Conservation (phyloP, 2,113 vertebrate species). For the Pelvicachromis taeniatus region DNA sequence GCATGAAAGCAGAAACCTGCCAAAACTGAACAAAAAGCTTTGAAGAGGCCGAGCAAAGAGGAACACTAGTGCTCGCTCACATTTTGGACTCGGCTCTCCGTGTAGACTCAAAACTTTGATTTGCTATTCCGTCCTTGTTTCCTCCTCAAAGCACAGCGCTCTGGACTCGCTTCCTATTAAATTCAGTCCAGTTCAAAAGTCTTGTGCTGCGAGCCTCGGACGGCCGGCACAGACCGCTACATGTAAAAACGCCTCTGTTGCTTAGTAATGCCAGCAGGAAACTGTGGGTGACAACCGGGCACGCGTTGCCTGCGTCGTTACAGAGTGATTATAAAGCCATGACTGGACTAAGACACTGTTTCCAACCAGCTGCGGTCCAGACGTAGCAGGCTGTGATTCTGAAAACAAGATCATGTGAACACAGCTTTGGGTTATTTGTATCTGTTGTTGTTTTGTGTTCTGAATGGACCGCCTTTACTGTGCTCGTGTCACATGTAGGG, state of each 20-base stretch:
- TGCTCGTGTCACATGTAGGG: no score
- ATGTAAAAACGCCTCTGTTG: neutral
- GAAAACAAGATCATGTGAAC: neutral
- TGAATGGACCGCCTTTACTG: neutral
- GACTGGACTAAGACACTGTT: neutral
- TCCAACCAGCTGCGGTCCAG: neutral
- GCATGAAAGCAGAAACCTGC: neutral
- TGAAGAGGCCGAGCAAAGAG: conserved; percentile 9
- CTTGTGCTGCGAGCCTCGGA: neutral
- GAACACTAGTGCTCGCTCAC: neutral
- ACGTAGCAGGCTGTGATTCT: neutral
- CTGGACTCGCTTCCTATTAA: neutral
- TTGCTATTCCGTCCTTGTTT: neutral
- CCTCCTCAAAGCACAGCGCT: neutral
- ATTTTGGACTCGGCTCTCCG: neutral
- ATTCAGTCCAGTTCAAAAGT: neutral
- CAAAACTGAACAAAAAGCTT: conserved; percentile 20
- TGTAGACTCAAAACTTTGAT: neutral
- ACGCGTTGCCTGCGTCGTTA: neutral
- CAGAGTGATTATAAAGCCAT: neutral
- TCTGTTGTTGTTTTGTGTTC: neutral
- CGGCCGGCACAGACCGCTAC: neutral
- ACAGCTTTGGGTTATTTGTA: no score
- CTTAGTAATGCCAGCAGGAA: neutral
- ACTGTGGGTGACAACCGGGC: neutral